Evolutionary conservation across 2,888 invertebrate genomes (phyloP), one percentile per base, ranked within the genome.

Genomic region (Onthophagus sagittarius): DNA sequence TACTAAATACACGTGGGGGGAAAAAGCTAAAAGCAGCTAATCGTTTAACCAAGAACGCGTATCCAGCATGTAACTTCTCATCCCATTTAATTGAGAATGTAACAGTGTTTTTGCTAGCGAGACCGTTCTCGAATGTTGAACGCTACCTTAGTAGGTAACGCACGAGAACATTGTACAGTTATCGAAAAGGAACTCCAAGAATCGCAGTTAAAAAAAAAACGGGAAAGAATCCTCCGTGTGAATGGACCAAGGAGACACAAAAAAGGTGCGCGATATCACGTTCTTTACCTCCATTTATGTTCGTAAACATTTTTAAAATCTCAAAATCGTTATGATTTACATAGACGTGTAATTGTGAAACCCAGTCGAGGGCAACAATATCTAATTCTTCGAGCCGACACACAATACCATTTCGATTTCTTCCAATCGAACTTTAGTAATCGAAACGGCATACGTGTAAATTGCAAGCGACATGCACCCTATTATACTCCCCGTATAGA

Each of bases 351-450:
- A 63, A 63, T 15, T 15, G 14, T 63, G 5, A 14, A 63, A 14
- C 63, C 62, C 15, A 15, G 15, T 63, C 15, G 14, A 14, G 15
- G 63, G 14, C 15, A 15, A 63, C 63, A 63, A 63, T 15, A 63
- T 63, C 63, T 15, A 63, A 63, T 63, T 32, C n/a, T 32, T 67
- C 23, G 13, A 67, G 67, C n/a, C 23, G 6, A 67, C 13, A 31
- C 67, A 67, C 67, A 67, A 67, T 67, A 32, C 15, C 31, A 13
- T 14, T 23, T 67, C 32, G 31, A 13, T 23, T 67, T 67, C 67
- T 67, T 67, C 67, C 23, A 67, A 15, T 67, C n/a, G 31, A 9
- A 31, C n/a, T 23, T 23, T 67, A 23, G 67, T 67, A 67, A 67
- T 67, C 32, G 67, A 67, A 31, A 5, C 67, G 15, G 15, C 15